Evolutionary conservation across 2,113 vertebrate genomes (phyloP).

Genomic region (Mugil cephalus): DNA sequence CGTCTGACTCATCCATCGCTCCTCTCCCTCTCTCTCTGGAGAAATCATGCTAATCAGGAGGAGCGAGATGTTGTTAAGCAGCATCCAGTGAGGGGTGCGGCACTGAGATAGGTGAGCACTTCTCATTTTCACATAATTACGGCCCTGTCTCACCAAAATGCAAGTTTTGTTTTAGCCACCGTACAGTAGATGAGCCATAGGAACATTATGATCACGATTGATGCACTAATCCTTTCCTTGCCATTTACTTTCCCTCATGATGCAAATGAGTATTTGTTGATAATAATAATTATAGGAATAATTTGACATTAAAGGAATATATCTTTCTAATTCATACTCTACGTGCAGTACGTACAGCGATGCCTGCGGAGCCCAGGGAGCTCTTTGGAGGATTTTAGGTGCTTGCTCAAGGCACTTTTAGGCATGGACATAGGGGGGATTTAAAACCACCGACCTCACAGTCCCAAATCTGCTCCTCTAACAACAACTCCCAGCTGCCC

Average conservation of each 20-base stretch:
- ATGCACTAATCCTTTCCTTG: not conserved
- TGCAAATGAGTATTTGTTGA: not conserved
- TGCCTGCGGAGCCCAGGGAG: no score
- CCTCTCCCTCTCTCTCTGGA: conserved; percentile 56
- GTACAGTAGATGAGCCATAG: not conserved
- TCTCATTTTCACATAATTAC: conserved; percentile 59
- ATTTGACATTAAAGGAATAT: not conserved
- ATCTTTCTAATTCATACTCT: no score
- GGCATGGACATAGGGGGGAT: no score
- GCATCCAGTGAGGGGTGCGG: conserved; percentile 35
- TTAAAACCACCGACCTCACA: no score
- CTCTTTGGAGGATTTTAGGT: no score
- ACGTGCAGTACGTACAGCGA: no score
- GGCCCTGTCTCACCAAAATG: conserved; percentile 9
- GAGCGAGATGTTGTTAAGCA: conserved; percentile 43
- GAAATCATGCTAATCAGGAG: conserved; percentile 63
- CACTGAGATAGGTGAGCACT: conserved; percentile 32
- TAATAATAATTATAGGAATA: not conserved
- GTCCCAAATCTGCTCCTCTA: no score
- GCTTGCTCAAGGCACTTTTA: no score
- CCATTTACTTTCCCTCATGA: not conserved
- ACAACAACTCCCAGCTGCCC: no score
- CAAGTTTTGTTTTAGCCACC: conserved; percentile 30
- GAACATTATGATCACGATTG: conserved; percentile 3
- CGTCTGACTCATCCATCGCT: conserved; percentile 61